Base-by-base conservation (phyloP, 2,888 invertebrate genomes). In the Celastrina argiolus region DNA sequence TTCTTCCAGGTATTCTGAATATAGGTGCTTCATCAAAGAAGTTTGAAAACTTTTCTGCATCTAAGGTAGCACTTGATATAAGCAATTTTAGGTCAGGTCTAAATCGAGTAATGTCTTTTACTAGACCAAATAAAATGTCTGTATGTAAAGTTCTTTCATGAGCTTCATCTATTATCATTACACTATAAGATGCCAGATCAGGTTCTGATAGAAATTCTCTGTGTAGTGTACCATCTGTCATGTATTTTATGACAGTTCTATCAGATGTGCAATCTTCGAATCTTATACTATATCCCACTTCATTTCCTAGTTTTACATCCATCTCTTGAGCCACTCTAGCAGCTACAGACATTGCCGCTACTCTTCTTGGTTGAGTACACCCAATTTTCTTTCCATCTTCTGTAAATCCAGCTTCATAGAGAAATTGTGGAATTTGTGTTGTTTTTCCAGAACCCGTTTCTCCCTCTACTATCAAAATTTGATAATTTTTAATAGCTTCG, bases 231-330 rank as follows among this genome's bases (percentile, higher is more conserved):
- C 99, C 99, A 87, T 99, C 99, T 36, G 99, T 99, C 99, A 99
- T 99, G 81, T 99, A 99, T 85, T 99, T 99, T 63, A 99, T 94
- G 22, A 97, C 92, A 7, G 99, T 99, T 73, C 98, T 93, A 83
- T 99, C 99, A 2, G 98, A 98, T 0, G 99, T 99, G 81, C 99
- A 99, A 82, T 99, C 99, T 91, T 99, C 99, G 92, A 99, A 99
- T 75, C 99, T 93, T 77, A 99, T 99, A 72, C 96, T 95, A 75
- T 96, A 96, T 4, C 96, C 96, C 63, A 97, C 97, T 91, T 97
- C 97, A 83, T 96, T 97, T 64, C 99, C 99, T 31, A 99, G 92
- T 88, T 99, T 99, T 0, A 97, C 96, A 73, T 94, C 94, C 97
- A 99, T 97, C 93, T 99, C 99, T 82, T 99, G 97, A 2, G 99